Evolutionary conservation across 2,113 vertebrate genomes (phyloP).

Genomic region (Bostrychus sinensis): DNA sequence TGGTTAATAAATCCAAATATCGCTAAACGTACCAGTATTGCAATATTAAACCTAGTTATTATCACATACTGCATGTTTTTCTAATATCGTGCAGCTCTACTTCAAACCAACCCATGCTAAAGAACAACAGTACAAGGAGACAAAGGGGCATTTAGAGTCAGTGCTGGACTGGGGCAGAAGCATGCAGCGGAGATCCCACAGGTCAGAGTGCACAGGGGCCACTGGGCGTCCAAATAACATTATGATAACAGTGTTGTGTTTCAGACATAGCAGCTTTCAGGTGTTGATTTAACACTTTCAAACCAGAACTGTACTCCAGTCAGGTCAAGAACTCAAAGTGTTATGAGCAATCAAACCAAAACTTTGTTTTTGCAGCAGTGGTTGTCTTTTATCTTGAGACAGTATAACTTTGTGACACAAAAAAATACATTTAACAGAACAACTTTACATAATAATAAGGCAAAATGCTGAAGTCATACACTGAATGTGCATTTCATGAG

Average conservation of each 20-base stretch:
- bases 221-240: constrained; percentile 57
- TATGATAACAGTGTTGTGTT: constrained; percentile 57
- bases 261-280: constrained; percentile 33
- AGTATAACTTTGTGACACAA: not conserved
- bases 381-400: not conserved
- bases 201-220: constrained; percentile 56
- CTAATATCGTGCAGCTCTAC: too few species aligned
- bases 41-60: not conserved
- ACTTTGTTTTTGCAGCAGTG: constrained; percentile 1
- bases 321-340: not conserved
- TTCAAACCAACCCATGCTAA: not conserved
- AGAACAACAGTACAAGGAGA: constrained; percentile 16
- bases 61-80: not conserved
- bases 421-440: not conserved
- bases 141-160: constrained; percentile 39
- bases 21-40: too few species aligned
- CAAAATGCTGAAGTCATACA: too few species aligned
- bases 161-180: constrained; percentile 33
- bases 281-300: constrained; percentile 41
- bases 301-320: not conserved
- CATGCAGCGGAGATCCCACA: constrained; percentile 45
- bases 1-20: too few species aligned
- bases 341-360: not conserved
- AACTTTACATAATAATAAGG: not conserved
- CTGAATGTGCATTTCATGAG: not conserved